Base-by-base conservation (phyloP, 2,888 invertebrate genomes). In the Xylota sylvarum region DNA sequence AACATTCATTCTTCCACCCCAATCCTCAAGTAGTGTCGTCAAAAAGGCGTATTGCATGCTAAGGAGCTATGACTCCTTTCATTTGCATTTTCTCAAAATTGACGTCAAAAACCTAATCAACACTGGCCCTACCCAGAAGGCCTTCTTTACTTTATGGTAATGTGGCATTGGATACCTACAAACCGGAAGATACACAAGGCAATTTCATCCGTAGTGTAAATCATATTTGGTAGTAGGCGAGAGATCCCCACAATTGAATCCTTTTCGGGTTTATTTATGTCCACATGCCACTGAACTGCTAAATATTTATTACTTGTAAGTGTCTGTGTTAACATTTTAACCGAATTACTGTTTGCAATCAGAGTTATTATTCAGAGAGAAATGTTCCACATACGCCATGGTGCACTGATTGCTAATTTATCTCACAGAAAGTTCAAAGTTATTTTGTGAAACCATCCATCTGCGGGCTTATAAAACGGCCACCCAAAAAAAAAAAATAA, bases 391-490 rank as follows among this genome's bases (percentile, higher is more conserved):
- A 72, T 60, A 52, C 12, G 55, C 32, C 74, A 14, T 12, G 52
- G 40, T 14, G 46, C 17, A 14, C 14, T 60, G 46, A 79, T 70
- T 74, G 69, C 30, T 70, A 72, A 76, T 85, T 72, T 81, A 62
- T 70, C 50, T 60, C 30, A 37, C 40, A 64, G 37, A n/a, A 69
- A 76, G 69, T 80, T 80, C 84, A 80, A 70, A 76, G 64, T 65
- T 76, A 55, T 46, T 80, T 65, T 65, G 37, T 56, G 64, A 43
- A 65, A 55, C 65, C 72, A 72, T 80, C 52, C 23, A 46, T 85
- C 52, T 52, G 76, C 23, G 56, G 65, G 62, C 60, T 32, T 69
- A 62, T 23, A 64, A 14, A 17, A 43, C 56, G n/a, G n/a, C n/a
- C n/a, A n/a, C n/a, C n/a, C n/a, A 64, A 72, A 35, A 37, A 50